phyloP scores from a whole-genome alignment of 2,113 vertebrate genomes.

The Edolisoma coerulescens region DNA sequence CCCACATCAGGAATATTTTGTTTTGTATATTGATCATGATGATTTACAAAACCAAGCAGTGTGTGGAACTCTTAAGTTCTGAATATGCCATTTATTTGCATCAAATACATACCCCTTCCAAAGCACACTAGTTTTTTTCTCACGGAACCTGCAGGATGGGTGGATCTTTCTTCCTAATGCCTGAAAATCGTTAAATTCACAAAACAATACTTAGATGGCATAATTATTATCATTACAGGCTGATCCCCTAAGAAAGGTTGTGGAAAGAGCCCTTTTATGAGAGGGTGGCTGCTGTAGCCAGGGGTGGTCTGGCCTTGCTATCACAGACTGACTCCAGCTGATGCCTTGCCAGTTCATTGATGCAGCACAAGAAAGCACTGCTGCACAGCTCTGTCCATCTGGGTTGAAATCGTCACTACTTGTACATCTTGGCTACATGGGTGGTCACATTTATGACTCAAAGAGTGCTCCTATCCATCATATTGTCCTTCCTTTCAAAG shows the following conservation, averaged over 20 bases:
- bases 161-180: neutral
- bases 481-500: neutral
- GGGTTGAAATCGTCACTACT: neutral
- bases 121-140: neutral
- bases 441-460: neutral
- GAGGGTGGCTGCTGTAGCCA: neutral
- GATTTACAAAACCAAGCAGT: neutral
- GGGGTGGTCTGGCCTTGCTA: neutral
- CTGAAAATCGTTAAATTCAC: neutral
- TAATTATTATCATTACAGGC: neutral
- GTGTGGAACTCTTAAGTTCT: neutral
- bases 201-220: neutral
- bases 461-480: neutral
- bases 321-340: neutral
- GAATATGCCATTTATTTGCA: neutral
- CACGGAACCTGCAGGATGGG: neutral
- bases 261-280: neutral
- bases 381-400: neutral
- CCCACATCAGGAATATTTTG: neutral
- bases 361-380: neutral
- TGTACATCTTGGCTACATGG: neutral
- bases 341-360: neutral
- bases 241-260: neutral
- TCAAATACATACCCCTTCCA: neutral
- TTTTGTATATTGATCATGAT: neutral